A percentile compares a stretch with the other conserved stretches of the same genome.
Evolutionary conservation across 2,113 vertebrate genomes (phyloP).

Genomic region (Corythaeola cristata): DNA sequence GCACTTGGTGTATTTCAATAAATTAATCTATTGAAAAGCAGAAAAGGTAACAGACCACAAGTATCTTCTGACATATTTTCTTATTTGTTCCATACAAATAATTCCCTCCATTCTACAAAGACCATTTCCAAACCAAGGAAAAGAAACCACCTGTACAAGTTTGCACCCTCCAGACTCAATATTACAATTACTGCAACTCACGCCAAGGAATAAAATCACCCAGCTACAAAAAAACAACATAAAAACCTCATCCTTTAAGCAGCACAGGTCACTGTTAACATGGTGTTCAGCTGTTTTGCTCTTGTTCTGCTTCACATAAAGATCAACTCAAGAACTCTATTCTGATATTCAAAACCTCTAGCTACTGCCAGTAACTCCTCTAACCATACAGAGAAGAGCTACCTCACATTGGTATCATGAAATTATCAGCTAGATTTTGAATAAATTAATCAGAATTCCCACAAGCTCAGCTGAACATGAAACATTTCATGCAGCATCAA

Average conservation of each 20-base stretch:
- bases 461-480: not conserved
- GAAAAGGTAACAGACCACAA: not conserved
- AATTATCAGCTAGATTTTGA: not conserved
- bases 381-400: not conserved
- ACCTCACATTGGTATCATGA: not conserved
- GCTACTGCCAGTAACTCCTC: not conserved
- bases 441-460: not conserved
- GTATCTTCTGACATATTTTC: not conserved
- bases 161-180: not conserved
- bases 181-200: not conserved
- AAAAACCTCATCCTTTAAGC: not conserved
- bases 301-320: not conserved
- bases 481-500: not conserved
- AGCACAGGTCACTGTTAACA: not conserved
- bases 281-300: not conserved
- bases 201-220: not conserved
- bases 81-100: not conserved
- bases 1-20: not conserved
- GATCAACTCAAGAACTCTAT: not conserved
- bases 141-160: not conserved
- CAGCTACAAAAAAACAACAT: not conserved
- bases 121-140: not conserved
- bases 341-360: not conserved
- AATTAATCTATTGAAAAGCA: not conserved
- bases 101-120: not conserved